A percentile compares a stretch with the other conserved stretches of the same genome.
Evolutionary conservation across 2,797 vertebrate genomes (phyloP).

Genomic region (Strix occidentalis): DNA sequence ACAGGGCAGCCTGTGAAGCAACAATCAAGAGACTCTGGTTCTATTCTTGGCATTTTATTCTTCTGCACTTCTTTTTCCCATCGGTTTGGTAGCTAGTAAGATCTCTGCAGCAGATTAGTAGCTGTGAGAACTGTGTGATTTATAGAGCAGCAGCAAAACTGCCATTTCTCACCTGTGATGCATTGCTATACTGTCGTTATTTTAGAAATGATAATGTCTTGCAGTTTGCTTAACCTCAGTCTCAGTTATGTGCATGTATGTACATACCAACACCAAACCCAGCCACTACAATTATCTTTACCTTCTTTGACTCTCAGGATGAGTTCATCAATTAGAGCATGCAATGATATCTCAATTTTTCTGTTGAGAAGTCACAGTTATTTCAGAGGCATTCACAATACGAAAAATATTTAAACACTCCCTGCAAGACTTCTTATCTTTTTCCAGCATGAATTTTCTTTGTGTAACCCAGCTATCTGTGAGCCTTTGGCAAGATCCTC

Average conservation of each 20-base stretch:
- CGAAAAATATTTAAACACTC: not conserved
- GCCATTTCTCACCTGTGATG: not conserved
- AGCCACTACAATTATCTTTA: not conserved
- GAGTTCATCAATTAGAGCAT: not conserved
- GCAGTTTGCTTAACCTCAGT: not conserved
- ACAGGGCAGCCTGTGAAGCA: not conserved
- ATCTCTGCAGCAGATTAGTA: constrained; percentile 7
- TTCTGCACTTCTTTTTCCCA: not conserved
- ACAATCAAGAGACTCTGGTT: not conserved
- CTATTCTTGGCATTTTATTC: constrained; percentile 23
- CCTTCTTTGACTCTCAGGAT: not conserved
- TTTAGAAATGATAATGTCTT: not conserved
- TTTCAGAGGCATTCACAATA: not conserved
- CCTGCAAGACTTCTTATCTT: not conserved
- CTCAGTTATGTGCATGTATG: not conserved
- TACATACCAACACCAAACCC: not conserved
- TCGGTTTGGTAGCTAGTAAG: not conserved
- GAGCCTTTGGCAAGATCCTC: constrained; percentile 2
- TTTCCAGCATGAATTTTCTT: constrained; percentile 1
- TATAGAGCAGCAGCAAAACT: not conserved
- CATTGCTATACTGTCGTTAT: not conserved
- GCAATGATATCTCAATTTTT: not conserved
- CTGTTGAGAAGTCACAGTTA: not conserved
- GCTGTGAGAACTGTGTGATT: not conserved
- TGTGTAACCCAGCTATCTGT: not conserved